Percentiles rank a stretch among this genome's conserved stretches.
phyloP scores from a whole-genome alignment of 2,797 vertebrate genomes.

The Microchirus variegatus region DNA sequence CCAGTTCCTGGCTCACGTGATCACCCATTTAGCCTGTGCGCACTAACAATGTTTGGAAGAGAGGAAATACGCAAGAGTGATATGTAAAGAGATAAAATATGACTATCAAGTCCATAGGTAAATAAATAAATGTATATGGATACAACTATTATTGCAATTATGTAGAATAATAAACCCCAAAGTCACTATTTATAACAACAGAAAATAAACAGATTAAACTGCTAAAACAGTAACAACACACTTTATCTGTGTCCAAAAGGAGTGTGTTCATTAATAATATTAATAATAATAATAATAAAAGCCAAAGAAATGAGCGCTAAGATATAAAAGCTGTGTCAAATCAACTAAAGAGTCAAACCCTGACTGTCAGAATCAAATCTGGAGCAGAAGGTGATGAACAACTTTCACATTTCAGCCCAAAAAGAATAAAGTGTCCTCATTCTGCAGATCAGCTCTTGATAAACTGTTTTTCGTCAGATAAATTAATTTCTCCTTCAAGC shows the following conservation, averaged over 20 bases:
- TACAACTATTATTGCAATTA: no score
- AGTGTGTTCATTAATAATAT: no score
- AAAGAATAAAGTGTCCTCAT: neutral
- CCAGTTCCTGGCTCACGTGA: slow-evolving; percentile 92
- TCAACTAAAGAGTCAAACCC: slow-evolving; percentile 3
- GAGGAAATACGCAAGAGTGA: neutral
- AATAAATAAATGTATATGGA: no score
- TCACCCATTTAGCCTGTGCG: slow-evolving; percentile 51
- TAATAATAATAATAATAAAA: no score
- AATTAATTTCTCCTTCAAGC: slow-evolving; percentile 2
- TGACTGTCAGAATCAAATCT: slow-evolving; percentile 14
- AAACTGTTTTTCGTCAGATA: slow-evolving; percentile 29
- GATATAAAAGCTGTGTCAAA: neutral
- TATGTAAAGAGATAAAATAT: no score
- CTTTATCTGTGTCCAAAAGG: neutral
- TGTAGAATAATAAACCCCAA: no score
- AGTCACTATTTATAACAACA: no score
- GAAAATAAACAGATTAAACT: no score
- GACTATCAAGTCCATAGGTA: no score
- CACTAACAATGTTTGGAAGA: neutral
- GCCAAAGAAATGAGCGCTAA: neutral
- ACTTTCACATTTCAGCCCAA: slow-evolving; percentile 16
- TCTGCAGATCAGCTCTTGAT: slow-evolving; percentile 21
- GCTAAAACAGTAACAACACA: neutral
- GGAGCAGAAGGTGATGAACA: slow-evolving; percentile 44